Conservation (phyloP, 2,113 vertebrate genomes). For the Salvelinus alpinus region DNA sequence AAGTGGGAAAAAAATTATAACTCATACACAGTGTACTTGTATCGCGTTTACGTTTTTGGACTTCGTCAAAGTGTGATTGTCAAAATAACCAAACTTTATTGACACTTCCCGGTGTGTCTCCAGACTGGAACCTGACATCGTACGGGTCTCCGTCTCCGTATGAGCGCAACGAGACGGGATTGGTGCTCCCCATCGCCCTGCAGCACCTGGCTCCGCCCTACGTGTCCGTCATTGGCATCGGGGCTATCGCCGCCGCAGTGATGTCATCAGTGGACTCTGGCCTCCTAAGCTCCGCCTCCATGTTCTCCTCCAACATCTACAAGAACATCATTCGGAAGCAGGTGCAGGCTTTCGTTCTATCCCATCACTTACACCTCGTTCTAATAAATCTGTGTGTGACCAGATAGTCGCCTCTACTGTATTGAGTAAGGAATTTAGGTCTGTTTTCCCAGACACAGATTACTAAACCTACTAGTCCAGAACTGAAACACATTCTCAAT, state of each 20-base stretch:
- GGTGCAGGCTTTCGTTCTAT: neutral
- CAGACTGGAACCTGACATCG: neutral
- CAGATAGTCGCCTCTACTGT: no score
- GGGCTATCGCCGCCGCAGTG: slow-evolving; percentile 42
- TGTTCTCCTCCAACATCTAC: slow-evolving; percentile 32
- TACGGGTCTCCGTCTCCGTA: slow-evolving; percentile 8
- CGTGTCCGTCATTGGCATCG: slow-evolving; percentile 19
- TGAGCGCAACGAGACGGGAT: slow-evolving; percentile 25
- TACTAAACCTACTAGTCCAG: no score
- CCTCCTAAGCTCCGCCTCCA: slow-evolving; percentile 43
- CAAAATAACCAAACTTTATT: no score
- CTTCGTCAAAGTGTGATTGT: no score
- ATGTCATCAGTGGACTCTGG: slow-evolving; percentile 44
- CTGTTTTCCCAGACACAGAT: no score
- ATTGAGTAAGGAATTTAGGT: no score
- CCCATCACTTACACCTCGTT: no score
- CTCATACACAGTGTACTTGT: no score
- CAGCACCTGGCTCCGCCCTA: slow-evolving; percentile 15
- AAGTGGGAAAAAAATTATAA: no score
- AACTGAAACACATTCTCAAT: no score
- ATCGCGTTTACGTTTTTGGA: no score
- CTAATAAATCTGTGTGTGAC: no score
- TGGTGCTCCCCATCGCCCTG: slow-evolving; percentile 26
- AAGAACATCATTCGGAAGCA: neutral
- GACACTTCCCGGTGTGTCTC: neutral